Conservation (phyloP, 2,797 vertebrate genomes). For the Eidolon dupreanum region DNA sequence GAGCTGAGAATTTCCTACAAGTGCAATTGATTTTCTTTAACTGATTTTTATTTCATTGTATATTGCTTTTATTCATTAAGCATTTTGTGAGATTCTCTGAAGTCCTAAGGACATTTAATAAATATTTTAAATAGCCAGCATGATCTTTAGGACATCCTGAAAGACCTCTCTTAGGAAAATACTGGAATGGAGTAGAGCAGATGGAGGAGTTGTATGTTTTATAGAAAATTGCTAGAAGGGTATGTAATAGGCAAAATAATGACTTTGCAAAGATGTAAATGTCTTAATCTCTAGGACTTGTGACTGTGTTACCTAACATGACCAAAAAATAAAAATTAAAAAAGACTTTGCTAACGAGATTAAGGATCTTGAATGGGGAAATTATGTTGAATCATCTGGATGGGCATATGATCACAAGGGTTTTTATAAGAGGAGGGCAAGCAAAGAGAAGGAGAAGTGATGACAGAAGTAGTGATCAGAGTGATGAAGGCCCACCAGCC, state of each 20-base stretch:
- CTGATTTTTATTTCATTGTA: neutral
- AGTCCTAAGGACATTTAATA: neutral
- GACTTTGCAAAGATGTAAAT: neutral
- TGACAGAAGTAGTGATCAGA: neutral
- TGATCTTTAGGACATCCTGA: neutral
- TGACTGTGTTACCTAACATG: neutral
- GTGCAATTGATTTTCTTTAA: neutral
- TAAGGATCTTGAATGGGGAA: neutral
- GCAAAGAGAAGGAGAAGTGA: neutral
- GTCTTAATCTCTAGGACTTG: neutral
- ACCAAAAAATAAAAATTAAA: too few species aligned
- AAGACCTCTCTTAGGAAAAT: neutral
- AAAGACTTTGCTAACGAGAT: neutral
- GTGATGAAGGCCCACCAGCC: neutral
- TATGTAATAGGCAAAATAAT: neutral
- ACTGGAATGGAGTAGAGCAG: neutral
- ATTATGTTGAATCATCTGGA: neutral
- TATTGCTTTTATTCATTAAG: slow-evolving; percentile 9
- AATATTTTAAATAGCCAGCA: neutral
- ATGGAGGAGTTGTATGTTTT: neutral
- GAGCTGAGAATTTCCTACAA: neutral
- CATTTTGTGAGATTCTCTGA: neutral
- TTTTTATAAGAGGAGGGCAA: neutral
- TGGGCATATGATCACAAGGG: neutral
- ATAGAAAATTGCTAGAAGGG: neutral